phyloP scores from a whole-genome alignment of 2,888 invertebrate species.

The Pammene aurita region DNA sequence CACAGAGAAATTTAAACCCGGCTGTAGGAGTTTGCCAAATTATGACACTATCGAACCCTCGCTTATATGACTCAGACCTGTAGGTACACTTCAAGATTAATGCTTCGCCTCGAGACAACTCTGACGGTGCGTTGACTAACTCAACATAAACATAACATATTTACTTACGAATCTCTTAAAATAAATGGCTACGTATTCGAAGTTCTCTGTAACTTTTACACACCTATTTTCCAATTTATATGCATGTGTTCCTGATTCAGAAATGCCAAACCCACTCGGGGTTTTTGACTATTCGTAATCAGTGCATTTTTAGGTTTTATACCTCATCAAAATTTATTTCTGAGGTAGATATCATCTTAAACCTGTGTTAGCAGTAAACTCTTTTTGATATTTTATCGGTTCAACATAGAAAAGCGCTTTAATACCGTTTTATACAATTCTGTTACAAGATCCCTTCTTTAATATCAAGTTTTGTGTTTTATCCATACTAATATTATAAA shows the following conservation, averaged over 20 bases:
- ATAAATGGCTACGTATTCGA: constrained; percentile 25
- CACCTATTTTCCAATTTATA: constrained; percentile 23
- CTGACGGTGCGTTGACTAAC: constrained; percentile 34
- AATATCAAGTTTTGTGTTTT: too few species aligned
- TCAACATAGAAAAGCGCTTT: not conserved
- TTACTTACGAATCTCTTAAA: constrained; percentile 38
- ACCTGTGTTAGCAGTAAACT: not conserved
- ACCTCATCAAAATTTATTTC: not conserved
- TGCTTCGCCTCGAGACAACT: constrained; percentile 21
- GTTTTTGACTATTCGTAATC: constrained; percentile 25
- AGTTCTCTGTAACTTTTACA: constrained; percentile 26
- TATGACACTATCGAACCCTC: constrained; percentile 7
- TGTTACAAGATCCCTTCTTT: too few species aligned
- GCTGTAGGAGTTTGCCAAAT: constrained; percentile 18
- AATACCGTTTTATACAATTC: too few species aligned
- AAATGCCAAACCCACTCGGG: constrained; percentile 44
- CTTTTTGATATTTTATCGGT: not conserved
- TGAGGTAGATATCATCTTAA: not conserved
- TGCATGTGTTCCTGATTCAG: constrained; percentile 46
- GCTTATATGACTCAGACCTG: constrained; percentile 23
- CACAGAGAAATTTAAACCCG: constrained; percentile 12
- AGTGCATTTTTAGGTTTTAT: not conserved
- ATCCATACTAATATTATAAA: too few species aligned
- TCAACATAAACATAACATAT: constrained; percentile 16
- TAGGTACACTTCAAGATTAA: constrained; percentile 18